Evolutionary conservation across 2,888 invertebrate genomes (phyloP).

Genomic region (Lymantria dispar): DNA sequence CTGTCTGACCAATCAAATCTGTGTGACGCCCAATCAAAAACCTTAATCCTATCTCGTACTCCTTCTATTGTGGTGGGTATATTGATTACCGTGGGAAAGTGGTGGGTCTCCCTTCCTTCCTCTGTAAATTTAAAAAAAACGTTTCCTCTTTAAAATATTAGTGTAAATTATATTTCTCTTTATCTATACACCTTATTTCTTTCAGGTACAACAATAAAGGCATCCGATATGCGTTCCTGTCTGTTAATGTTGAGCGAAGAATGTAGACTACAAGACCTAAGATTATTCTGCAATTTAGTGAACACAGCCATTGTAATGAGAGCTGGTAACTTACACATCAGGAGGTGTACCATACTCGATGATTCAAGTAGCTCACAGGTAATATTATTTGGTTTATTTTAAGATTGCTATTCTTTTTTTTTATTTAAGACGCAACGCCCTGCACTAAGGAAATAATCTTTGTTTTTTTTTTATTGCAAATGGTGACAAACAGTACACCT

Average conservation of each 20-base stretch:
- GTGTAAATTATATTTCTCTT: not conserved
- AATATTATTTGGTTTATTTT: not conserved
- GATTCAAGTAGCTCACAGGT: slow-evolving; percentile 35
- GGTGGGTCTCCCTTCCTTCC: too few species aligned
- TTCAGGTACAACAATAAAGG: slow-evolving; percentile 55
- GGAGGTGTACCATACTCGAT: slow-evolving; percentile 47
- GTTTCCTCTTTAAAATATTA: not conserved
- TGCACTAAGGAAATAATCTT: too few species aligned
- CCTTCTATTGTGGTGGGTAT: too few species aligned
- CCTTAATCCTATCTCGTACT: too few species aligned
- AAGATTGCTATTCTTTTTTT: not conserved
- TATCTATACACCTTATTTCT: too few species aligned
- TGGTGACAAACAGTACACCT: too few species aligned
- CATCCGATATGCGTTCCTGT: slow-evolving; percentile 64
- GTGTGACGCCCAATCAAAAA: too few species aligned
- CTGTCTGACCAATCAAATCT: too few species aligned
- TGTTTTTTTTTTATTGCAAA: too few species aligned
- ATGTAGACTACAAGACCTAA: slow-evolving; percentile 50
- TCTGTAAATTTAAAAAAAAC: too few species aligned
- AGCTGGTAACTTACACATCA: slow-evolving; percentile 45
- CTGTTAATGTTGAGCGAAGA: slow-evolving; percentile 58
- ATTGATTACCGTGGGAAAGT: too few species aligned
- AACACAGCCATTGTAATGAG: slow-evolving; percentile 58
- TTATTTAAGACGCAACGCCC: too few species aligned
- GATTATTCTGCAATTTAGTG: slow-evolving; percentile 54